Evolutionary conservation across 1,140 invertebrate genomes (phyloP), one percentile per base, ranked within the genome.

Genomic region (Sipha flava): DNA sequence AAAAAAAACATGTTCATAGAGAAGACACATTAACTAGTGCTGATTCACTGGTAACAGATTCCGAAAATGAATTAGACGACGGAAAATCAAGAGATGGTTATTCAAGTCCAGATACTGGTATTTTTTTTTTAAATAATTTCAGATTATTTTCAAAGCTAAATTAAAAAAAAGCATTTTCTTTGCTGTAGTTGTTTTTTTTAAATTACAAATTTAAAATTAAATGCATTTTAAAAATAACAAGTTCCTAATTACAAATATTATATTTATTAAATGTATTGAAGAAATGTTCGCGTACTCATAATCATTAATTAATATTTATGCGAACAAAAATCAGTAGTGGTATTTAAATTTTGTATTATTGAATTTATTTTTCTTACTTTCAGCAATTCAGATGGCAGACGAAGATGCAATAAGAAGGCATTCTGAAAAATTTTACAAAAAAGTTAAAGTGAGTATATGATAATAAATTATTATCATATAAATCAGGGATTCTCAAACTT

Each of bases 41-140:
- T n/a, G 73, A 77, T 9, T 75, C 70, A 10, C 31, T 52, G 7
- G 72, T 18, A 18, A 26, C 73, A 12, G 73, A 77, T 43, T 59
- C 73, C 10, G 73, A 77, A 26, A 59, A 77, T n/a, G 73, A 77
- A 23, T 59, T 52, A 6, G 73, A 77, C 29, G 70, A 75, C 2
- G 73, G 73, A 23, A 77, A 77, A 16, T 77, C 73, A 10, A 77
- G 49, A 37, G 73, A 77, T 57, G 73, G 73, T 26, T 77, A 59
- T 47, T 77, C 52, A 10, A 77, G 73, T 10, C 73, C 73, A n/a
- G 73, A 77, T 16, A 77, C 73, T 37, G 73, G 73, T 77, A 77
- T 26, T 40, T 23, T 34, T 57, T 68, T 70, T 45, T 26, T 3
- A 10, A 29, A 1, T 59, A 12, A 54, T 43, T 59, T 18, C 3